phyloP scores from a whole-genome alignment of 2,797 vertebrate genomes.

The Microchirus variegatus region DNA sequence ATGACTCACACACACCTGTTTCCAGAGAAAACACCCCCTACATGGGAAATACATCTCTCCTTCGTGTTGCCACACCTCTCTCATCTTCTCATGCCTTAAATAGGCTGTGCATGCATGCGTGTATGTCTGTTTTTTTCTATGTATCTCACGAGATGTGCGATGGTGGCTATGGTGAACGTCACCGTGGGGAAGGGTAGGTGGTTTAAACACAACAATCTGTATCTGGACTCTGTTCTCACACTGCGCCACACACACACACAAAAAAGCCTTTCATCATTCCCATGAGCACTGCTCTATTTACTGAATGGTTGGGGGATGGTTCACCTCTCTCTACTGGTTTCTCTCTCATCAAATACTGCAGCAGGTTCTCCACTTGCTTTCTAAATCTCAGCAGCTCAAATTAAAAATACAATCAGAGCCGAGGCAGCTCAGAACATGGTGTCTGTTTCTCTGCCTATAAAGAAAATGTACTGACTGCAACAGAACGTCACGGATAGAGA shows the following conservation, averaged over 20 bases:
- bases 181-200: conserved; percentile 29
- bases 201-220: conserved; percentile 35
- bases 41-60: conserved; percentile 26
- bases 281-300: conserved; percentile 41
- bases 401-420: too few relatives aligned
- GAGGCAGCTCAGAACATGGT: background rate
- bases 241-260: conserved; percentile 27
- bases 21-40: conserved; percentile 11
- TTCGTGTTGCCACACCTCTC: conserved; percentile 36
- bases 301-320: conserved; percentile 30
- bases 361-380: too few relatives aligned
- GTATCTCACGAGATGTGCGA: conserved; percentile 8
- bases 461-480: background rate
- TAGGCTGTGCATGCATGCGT: background rate
- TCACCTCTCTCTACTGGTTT: conserved; percentile 5
- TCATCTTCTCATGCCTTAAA: conserved; percentile 16
- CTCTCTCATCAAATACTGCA: background rate
- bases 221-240: conserved; percentile 26
- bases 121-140: background rate
- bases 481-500: background rate
- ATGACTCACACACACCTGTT: conserved; percentile 7
- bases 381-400: too few relatives aligned
- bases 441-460: background rate
- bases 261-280: conserved; percentile 34
- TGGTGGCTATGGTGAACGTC: conserved; percentile 39